Evolutionary conservation across 2,888 invertebrate genomes (phyloP).

Genomic region (Beris chalybata): DNA sequence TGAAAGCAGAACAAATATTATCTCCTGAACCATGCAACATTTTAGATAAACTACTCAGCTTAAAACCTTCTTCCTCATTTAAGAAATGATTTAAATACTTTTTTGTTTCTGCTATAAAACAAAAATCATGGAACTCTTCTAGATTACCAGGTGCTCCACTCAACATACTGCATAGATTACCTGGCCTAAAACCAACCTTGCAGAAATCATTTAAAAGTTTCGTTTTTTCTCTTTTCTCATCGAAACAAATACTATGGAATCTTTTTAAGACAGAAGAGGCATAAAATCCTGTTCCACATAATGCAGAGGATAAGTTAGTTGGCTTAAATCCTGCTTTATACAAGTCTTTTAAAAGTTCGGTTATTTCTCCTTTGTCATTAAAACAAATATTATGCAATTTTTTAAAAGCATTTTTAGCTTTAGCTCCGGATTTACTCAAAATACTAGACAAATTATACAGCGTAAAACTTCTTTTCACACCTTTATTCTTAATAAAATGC

Average conservation of each 20-base stretch:
- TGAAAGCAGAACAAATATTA: constrained; percentile 47
- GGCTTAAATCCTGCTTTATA: neutral
- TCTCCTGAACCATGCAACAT: constrained; percentile 46
- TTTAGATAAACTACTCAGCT: constrained; percentile 42
- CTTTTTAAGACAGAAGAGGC: too few species aligned
- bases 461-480: too few species aligned
- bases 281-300: too few species aligned
- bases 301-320: too few species aligned
- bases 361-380: too few species aligned
- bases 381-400: too few species aligned
- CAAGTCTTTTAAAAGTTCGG: constrained; percentile 42
- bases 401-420: too few species aligned
- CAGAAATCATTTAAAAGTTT: constrained; percentile 43
- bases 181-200: constrained; percentile 29
- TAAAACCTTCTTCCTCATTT: constrained; percentile 42
- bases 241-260: too few species aligned
- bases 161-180: constrained; percentile 45
- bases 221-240: too few species aligned
- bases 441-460: too few species aligned
- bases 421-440: too few species aligned
- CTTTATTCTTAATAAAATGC: too few species aligned
- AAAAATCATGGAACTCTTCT: constrained; percentile 44
- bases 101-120: constrained; percentile 44
- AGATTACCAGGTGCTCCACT: constrained; percentile 44
- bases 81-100: constrained; percentile 41